Percentiles rank a stretch among this genome's conserved stretches.
phyloP scores from a whole-genome alignment of 2,113 vertebrate genomes.

The Forbesichthys papilliferus region DNA sequence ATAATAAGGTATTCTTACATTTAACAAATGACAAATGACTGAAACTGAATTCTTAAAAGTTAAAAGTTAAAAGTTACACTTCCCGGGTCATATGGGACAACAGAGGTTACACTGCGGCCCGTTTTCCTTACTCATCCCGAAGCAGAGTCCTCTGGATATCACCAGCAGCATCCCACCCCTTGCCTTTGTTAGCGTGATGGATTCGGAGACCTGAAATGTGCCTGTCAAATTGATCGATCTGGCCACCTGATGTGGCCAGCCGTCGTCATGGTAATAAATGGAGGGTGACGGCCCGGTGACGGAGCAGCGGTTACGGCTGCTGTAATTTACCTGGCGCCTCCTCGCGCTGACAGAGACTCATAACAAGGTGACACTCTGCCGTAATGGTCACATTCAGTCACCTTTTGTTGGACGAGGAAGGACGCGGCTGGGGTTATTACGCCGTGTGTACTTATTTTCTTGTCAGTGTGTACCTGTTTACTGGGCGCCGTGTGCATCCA shows the following conservation, averaged over 20 bases:
- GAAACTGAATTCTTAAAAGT: too few relatives aligned
- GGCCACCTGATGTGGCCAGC: slow-evolving; percentile 33
- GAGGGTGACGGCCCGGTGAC: slow-evolving; percentile 56
- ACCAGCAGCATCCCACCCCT: slow-evolving; percentile 23
- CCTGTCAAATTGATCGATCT: slow-evolving; percentile 71
- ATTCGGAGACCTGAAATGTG: slow-evolving; percentile 66
- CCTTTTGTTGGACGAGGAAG: slow-evolving; percentile 31
- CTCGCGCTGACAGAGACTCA: slow-evolving; percentile 67
- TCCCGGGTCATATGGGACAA: slow-evolving; percentile 10
- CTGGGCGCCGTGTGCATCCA: background rate
- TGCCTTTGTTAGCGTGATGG: slow-evolving; percentile 63
- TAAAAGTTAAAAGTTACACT: slow-evolving; percentile 4
- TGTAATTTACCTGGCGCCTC: slow-evolving; percentile 62
- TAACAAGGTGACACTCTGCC: slow-evolving; percentile 59
- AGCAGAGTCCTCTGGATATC: slow-evolving; percentile 19
- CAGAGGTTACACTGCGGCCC: slow-evolving; percentile 6
- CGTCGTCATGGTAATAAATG: slow-evolving; percentile 65
- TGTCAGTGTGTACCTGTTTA: slow-evolving; percentile 5
- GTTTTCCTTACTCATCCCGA: slow-evolving; percentile 51
- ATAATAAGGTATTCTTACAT: too few relatives aligned
- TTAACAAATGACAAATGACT: too few relatives aligned
- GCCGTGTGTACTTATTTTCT: slow-evolving; percentile 18
- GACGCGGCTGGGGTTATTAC: slow-evolving; percentile 4
- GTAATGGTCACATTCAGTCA: slow-evolving; percentile 67
- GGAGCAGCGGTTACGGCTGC: slow-evolving; percentile 65